Conservation (phyloP, 2,888 invertebrate species). For the Cosmorhoe ocellata region DNA sequence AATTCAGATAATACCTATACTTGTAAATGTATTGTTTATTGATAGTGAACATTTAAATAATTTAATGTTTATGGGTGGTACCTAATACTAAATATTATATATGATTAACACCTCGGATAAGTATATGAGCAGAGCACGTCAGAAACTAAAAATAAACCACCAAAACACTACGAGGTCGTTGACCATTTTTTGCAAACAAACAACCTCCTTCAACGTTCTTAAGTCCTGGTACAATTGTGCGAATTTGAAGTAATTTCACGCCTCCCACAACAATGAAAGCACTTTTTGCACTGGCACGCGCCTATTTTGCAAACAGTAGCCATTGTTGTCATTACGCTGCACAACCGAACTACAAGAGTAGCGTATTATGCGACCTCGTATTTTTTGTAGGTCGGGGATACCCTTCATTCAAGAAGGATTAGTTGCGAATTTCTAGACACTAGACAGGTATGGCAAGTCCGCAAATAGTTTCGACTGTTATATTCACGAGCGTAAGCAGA, state of each 20-base stretch:
- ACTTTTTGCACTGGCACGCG: slow-evolving; percentile 70
- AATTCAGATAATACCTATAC: no score
- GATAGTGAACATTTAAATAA: no score
- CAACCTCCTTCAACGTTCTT: slow-evolving; percentile 52
- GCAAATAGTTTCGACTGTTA: slow-evolving; percentile 6
- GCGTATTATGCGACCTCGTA: slow-evolving; percentile 53
- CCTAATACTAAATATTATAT: no score
- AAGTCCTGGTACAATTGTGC: slow-evolving; percentile 77
- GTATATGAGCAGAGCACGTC: slow-evolving; percentile 5
- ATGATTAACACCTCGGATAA: no score
- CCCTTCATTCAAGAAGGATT: slow-evolving; percentile 56
- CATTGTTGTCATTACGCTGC: slow-evolving; percentile 73
- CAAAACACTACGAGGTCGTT: slow-evolving; percentile 25
- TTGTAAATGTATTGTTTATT: no score
- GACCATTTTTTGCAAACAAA: slow-evolving; percentile 51
- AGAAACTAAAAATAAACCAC: slow-evolving; percentile 13
- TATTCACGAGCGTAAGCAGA: slow-evolving; percentile 13
- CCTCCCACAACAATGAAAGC: slow-evolving; percentile 53
- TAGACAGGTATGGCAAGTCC: slow-evolving; percentile 48
- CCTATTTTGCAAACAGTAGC: slow-evolving; percentile 51
- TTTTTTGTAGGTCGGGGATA: slow-evolving; percentile 73
- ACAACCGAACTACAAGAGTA: slow-evolving; percentile 64
- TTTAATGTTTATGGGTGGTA: no score
- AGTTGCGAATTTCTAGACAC: slow-evolving; percentile 61
- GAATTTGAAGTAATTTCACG: slow-evolving; percentile 76